Conservation (phyloP, 1,140 invertebrate genomes). For the Nasonia giraulti region DNA sequence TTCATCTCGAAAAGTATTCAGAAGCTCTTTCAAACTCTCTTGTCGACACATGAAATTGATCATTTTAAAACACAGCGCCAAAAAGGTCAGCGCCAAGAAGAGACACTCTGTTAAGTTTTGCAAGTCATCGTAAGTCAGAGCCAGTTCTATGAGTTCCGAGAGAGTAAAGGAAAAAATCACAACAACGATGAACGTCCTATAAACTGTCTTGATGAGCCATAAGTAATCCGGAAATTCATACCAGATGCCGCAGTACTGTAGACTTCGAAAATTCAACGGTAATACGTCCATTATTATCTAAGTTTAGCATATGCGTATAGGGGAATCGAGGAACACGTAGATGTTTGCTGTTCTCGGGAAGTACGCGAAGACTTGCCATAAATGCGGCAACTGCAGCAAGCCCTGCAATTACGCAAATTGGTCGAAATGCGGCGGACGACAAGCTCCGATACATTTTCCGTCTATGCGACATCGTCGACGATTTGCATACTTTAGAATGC, state of each 20-base stretch:
- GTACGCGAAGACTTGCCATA: too few species aligned
- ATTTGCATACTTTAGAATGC: too few species aligned
- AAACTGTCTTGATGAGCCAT: neutral
- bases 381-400: neutral
- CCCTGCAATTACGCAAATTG: conserved; percentile 13
- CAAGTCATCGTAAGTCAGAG: neutral
- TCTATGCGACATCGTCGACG: neutral
- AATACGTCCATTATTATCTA: neutral
- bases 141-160: neutral
- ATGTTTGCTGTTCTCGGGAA: too few species aligned
- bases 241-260: neutral
- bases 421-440: neutral
- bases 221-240: neutral
- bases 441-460: neutral
- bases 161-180: neutral
- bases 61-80: neutral
- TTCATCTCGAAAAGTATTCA: neutral
- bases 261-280: neutral
- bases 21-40: neutral
- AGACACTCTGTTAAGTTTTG: neutral
- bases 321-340: too few species aligned
- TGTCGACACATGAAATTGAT: neutral
- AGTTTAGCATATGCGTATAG: too few species aligned
- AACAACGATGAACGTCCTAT: too few species aligned
- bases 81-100: neutral